These are phyloP conservation scores for Gobius niger DNA, from an alignment of 2,113 vertebrate genomes.

Conservation along the genomic window DNA sequence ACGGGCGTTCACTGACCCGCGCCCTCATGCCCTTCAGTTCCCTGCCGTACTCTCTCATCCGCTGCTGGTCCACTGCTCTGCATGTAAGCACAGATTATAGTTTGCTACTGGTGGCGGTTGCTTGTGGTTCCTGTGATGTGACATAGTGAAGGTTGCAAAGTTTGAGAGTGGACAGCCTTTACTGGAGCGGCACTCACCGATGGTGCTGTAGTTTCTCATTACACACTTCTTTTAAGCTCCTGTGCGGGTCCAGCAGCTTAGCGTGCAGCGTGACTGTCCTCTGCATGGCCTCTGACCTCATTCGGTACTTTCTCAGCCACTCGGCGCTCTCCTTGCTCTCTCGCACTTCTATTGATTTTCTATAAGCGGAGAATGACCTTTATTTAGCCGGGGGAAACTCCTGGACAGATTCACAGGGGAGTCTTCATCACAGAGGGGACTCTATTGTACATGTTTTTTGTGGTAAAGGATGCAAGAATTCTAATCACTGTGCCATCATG, in stretches of 20 bases:
- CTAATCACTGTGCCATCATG: too few relatives aligned
- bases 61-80: constrained; percentile 84
- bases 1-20: constrained; percentile 84
- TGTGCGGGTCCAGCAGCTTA: constrained; percentile 88
- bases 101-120: constrained; percentile 19
- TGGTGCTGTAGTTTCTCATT: constrained; percentile 82
- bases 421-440: too few relatives aligned
- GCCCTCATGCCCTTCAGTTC: constrained; percentile 88
- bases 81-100: constrained; percentile 47
- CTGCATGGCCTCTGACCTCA: constrained; percentile 80
- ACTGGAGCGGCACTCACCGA: constrained; percentile 73
- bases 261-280: constrained; percentile 82
- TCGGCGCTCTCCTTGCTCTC: constrained; percentile 74
- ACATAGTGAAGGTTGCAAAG: constrained; percentile 18
- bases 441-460: too few relatives aligned
- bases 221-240: constrained; percentile 83
- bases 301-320: constrained; percentile 83
- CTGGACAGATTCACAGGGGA: too few relatives aligned
- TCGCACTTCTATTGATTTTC: constrained; percentile 82
- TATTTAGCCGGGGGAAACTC: too few relatives aligned
- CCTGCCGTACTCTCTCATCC: constrained; percentile 85
- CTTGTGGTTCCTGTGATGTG: constrained; percentile 28
- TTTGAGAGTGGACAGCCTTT: not conserved
- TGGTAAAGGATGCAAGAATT: too few relatives aligned
- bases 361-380: constrained; percentile 48